Conservation (phyloP, 2,113 vertebrate genomes). For the Phalacrocorax brasilianus region DNA sequence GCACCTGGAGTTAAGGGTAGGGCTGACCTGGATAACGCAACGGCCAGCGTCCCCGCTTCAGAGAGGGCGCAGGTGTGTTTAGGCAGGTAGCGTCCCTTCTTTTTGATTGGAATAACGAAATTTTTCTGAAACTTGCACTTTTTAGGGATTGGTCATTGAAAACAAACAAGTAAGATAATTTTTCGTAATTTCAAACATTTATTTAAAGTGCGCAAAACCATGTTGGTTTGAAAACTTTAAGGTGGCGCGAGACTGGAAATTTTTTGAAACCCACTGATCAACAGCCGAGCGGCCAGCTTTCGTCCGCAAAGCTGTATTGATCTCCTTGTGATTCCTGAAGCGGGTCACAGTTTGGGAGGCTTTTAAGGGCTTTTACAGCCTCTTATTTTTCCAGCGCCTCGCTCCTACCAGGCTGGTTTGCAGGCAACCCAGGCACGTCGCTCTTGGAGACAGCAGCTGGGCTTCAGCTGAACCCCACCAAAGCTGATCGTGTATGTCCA, state of each 20-base stretch:
- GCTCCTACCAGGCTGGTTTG: neutral
- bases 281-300: neutral
- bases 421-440: accelerated
- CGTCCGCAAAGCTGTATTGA: neutral
- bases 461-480: neutral
- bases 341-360: neutral
- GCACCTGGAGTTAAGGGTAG: neutral
- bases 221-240: neutral
- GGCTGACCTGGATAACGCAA: accelerated
- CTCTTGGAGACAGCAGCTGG: neutral
- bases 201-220: neutral
- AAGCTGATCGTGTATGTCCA: accelerated
- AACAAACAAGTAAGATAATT: neutral
- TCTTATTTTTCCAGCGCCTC: neutral
- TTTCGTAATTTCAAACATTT: neutral
- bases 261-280: neutral
- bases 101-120: neutral
- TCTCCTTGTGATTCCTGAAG: neutral
- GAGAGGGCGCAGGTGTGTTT: accelerated
- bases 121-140: accelerated
- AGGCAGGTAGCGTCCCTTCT: too few relatives aligned
- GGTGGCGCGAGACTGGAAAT: neutral
- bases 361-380: constrained; percentile 26
- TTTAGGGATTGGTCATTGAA: accelerated
- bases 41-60: accelerated